Evolutionary conservation across 2,797 vertebrate species (phyloP), one percentile per base, ranked within the genome.

Genomic region (Propithecus deckenii): DNA sequence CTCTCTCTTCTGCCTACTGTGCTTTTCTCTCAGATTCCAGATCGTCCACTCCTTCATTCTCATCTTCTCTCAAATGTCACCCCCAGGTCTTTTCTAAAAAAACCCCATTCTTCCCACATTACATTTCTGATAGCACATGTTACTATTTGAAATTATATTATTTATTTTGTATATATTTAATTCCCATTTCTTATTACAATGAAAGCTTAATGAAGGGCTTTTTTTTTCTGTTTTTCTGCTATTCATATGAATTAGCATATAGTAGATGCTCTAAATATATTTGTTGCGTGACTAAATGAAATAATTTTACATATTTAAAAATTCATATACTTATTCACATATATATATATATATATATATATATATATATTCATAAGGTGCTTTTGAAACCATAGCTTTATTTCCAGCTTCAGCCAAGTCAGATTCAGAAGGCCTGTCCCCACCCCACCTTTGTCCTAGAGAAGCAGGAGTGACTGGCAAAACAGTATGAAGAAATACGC

Each of bases 301-400:
- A 63, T 85, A 52, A 69, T 43, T 84, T 72, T 85, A 11, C 38
- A 91, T 75, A 41, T 63, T 74, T 80, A 22, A 86, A 46, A 28
- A 25, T 57, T 12, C 13, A 5, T 71, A 32, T 10, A 5, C 38
- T 2, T 28, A 38, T n/a, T 4, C 7, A 17, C 1, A 46, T 14
- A 67, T 1, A n/a, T 20, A 76, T 20, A 38, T 3, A 35, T 0
- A 50, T 3, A 65, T 14, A 48, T 13, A 20, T 2, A 46, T 35
- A 22, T 2, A 59, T 18, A 78, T 1, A n/a, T 20, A 55, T 30
- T 38, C 14, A 67, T 3, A 22, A 79, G 25, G 18, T 2, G 55
- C 5, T 71, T 92, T 48, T 59, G 32, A 3, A 91, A 30, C 18
- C 55, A 2, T 17, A 86, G 22, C 25, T 92, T 76, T 89, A 50